Percentiles rank a stretch among this genome's conserved stretches.
These are phyloP conservation scores for Pseudonaja textilis DNA, from an alignment of 2,113 vertebrate species.

Conservation along the genomic window DNA sequence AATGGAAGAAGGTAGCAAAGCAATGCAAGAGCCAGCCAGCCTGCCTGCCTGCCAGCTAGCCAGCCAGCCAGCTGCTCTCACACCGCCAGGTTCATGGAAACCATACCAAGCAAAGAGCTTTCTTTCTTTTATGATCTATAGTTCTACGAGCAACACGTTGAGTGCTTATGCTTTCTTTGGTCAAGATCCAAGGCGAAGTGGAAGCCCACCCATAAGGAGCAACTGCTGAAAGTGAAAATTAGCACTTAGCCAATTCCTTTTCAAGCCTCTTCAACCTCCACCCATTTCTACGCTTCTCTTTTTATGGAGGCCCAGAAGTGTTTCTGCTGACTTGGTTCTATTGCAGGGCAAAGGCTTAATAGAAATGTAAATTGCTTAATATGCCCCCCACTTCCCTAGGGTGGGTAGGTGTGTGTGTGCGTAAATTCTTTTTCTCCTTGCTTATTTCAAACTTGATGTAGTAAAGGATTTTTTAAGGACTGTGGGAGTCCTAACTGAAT, in stretches of 20 bases:
- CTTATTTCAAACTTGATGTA: neutral
- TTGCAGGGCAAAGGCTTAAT: neutral
- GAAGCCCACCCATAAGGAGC: constrained; percentile 30
- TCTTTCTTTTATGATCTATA: constrained; percentile 32
- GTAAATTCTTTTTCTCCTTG: neutral
- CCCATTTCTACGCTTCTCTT: neutral
- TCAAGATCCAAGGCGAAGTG: constrained; percentile 31
- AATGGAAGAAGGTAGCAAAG: neutral
- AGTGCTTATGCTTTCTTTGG: constrained; percentile 38
- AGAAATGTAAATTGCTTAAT: neutral
- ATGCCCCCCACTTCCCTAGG: neutral
- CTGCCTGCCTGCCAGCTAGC: no score
- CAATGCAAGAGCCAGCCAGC: neutral
- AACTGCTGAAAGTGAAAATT: constrained; percentile 40
- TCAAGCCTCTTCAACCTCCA: constrained; percentile 2
- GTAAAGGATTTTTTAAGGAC: neutral
- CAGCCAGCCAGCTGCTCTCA: neutral
- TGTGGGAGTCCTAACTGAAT: neutral
- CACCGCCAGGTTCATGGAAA: neutral
- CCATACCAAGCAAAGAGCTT: neutral
- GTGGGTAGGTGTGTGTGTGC: neutral
- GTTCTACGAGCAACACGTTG: constrained; percentile 27
- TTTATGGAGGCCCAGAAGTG: constrained; percentile 14
- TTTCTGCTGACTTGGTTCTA: neutral
- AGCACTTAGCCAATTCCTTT: constrained; percentile 29